Evolutionary conservation across 1,140 invertebrate species (phyloP).

Genomic region (Brachionus rotundiformis): DNA sequence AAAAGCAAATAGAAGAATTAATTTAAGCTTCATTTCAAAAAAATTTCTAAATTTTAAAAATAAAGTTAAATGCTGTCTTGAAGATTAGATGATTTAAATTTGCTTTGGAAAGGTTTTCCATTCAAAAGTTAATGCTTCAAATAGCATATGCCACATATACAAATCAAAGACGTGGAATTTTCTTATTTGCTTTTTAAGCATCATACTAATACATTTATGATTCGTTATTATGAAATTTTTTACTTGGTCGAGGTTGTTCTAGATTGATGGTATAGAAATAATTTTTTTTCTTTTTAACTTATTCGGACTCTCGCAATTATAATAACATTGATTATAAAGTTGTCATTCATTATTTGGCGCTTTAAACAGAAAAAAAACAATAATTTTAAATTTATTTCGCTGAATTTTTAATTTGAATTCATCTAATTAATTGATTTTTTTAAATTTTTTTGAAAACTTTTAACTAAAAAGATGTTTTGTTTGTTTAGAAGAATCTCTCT

Average conservation of each 20-base stretch:
- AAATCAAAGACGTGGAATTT: constrained; percentile 1
- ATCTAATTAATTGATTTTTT: no score
- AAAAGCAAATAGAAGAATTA: neutral
- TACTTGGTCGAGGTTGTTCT: constrained; percentile 10
- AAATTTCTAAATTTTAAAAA: neutral
- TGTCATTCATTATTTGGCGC: neutral
- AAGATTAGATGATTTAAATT: constrained; percentile 16
- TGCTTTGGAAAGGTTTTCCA: neutral
- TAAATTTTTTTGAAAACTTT: no score
- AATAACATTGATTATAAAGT: neutral
- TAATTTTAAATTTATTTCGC: neutral
- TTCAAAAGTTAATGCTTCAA: neutral
- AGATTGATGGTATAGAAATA: neutral
- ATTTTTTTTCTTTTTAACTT: neutral
- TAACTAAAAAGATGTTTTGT: no score
- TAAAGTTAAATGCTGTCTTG: neutral
- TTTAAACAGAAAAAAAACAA: neutral
- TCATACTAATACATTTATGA: neutral
- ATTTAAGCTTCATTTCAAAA: neutral
- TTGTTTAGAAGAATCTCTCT: no score
- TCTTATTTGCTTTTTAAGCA: constrained; percentile 4
- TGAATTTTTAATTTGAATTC: neutral
- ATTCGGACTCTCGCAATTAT: neutral
- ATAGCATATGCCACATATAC: constrained; percentile 12
- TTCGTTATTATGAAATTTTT: neutral